Percentiles rank a stretch among this genome's conserved stretches.
Conservation (phyloP, 2,888 invertebrate species). For the Lithophane ornitopus region DNA sequence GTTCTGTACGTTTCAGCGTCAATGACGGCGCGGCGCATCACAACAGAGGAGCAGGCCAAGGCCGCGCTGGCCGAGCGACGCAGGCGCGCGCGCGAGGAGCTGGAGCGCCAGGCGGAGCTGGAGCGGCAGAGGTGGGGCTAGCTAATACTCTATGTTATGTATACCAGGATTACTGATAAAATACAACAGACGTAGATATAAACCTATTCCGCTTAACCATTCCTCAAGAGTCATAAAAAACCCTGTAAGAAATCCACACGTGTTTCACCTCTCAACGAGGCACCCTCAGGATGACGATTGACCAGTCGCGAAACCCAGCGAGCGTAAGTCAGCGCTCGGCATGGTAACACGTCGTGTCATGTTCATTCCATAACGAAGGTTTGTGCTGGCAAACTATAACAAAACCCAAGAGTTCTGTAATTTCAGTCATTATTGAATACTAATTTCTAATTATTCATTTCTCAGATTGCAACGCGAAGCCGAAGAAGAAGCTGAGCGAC, state of each 20-base stretch:
- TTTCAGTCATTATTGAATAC: background rate
- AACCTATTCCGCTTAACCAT: no score
- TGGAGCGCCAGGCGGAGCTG: slow-evolving; percentile 96
- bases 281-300: no score
- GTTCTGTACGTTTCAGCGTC: slow-evolving; percentile 72
- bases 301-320: no score
- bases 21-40: slow-evolving; percentile 91
- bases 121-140: slow-evolving; percentile 87
- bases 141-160: background rate
- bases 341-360: no score
- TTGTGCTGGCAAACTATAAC: background rate
- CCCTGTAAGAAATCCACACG: no score
- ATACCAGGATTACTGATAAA: no score
- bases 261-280: no score
- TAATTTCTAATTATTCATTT: background rate
- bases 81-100: slow-evolving; percentile 96
- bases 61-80: slow-evolving; percentile 97
- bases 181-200: no score
- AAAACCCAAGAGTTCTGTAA: background rate
- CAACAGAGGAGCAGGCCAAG: slow-evolving; percentile 98
- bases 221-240: no score
- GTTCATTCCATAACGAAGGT: background rate
- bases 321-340: no score
- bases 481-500: slow-evolving; percentile 92
- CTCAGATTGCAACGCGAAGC: slow-evolving; percentile 90